Evolutionary conservation across 2,113 vertebrate species (phyloP).

Genomic region (Rallus limicola): DNA sequence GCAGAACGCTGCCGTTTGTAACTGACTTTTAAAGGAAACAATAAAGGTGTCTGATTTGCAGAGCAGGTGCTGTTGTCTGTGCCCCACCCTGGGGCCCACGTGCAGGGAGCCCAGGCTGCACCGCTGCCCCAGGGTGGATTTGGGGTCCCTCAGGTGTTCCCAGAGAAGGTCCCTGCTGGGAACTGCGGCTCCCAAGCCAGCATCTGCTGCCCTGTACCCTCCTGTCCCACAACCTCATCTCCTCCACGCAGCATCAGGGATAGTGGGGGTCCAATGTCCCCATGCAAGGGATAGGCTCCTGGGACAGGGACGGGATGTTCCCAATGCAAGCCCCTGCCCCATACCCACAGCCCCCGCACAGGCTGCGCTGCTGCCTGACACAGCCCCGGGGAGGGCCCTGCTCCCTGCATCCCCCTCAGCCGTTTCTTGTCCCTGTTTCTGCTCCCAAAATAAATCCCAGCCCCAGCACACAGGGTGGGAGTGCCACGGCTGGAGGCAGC

Average conservation of each 20-base stretch:
- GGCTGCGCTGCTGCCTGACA: accelerated
- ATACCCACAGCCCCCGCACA: too few relatives aligned
- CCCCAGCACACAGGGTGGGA: not conserved
- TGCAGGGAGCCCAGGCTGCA: accelerated
- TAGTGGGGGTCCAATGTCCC: not conserved
- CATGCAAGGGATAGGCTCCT: not conserved
- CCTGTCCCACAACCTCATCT: not conserved
- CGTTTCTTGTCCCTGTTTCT: not conserved
- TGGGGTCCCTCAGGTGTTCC: accelerated
- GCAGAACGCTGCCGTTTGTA: not conserved
- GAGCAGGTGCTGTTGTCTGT: not conserved
- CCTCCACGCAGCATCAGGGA: accelerated
- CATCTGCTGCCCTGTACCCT: too few relatives aligned
- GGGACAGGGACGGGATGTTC: accelerated
- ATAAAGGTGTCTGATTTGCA: constrained; percentile 57
- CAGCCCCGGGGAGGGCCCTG: not conserved
- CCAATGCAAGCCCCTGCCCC: not conserved
- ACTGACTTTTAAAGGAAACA: constrained; percentile 6
- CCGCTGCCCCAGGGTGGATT: accelerated
- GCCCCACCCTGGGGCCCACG: accelerated
- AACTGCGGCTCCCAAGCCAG: accelerated
- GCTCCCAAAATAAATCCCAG: not conserved
- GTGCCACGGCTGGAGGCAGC: accelerated
- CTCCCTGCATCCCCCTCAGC: not conserved
- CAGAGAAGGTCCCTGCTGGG: not conserved